A percentile compares a stretch with the other conserved stretches of the same genome.
Conservation (phyloP, 2,888 invertebrate genomes). For the Amphipoea lucens region DNA sequence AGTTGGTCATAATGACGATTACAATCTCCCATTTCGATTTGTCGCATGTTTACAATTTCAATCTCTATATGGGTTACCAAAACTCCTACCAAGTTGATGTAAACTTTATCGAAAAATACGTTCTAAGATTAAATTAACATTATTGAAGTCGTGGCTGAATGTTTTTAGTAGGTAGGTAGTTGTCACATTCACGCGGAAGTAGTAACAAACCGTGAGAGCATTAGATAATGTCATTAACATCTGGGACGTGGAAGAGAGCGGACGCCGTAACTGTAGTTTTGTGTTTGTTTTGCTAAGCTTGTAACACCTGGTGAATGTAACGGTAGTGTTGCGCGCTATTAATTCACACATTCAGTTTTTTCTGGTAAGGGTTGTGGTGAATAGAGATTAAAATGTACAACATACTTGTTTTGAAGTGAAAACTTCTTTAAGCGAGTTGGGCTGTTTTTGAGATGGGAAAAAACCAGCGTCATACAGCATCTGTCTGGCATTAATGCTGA, state of each 20-base stretch:
- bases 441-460: no score
- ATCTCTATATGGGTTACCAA: no score
- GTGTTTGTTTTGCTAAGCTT: conserved; percentile 56
- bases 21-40: no score
- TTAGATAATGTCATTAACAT: conserved; percentile 61
- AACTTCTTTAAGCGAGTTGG: not conserved
- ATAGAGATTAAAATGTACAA: not conserved
- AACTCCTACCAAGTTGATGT: not conserved
- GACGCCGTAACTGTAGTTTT: conserved; percentile 57
- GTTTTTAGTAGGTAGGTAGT: conserved; percentile 29
- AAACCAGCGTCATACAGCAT: no score
- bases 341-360: conserved; percentile 28
- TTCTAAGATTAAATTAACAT: not conserved
- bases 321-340: conserved; percentile 13
- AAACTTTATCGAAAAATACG: not conserved
- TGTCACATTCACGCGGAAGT: conserved; percentile 44
- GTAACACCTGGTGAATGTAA: conserved; percentile 46
- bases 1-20: no score
- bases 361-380: not conserved
- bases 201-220: conserved; percentile 46
- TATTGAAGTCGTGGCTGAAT: not conserved
- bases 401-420: no score
- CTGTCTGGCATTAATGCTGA: no score
- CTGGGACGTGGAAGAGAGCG: conserved; percentile 46
- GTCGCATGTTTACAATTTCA: no score